Conservation (phyloP, 2,797 vertebrate genomes). For the Enteromius unitaeniatus region DNA sequence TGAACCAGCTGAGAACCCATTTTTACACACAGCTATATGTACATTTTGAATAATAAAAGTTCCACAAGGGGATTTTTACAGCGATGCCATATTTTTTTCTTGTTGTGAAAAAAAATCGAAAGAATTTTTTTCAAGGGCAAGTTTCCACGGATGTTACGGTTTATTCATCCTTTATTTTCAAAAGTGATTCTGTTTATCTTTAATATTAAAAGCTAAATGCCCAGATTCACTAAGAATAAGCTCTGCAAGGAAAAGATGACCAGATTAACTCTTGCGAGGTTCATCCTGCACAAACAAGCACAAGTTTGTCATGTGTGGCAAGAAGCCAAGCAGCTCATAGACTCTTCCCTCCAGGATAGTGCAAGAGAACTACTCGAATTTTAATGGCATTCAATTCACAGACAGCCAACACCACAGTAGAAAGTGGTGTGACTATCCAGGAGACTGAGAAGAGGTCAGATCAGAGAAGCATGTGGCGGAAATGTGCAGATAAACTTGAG, state of each 20-base stretch:
- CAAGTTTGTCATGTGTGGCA: constrained; percentile 14
- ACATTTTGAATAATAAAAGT: neutral
- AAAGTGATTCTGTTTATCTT: neutral
- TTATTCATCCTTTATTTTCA: neutral
- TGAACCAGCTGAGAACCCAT: neutral
- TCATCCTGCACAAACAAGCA: neutral
- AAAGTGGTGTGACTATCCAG: constrained; percentile 26
- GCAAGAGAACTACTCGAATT: constrained; percentile 7
- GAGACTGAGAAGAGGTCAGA: constrained; percentile 23
- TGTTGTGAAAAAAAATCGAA: too few species aligned
- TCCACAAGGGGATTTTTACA: neutral
- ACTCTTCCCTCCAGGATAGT: neutral
- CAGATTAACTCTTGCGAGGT: neutral
- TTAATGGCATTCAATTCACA: constrained; percentile 20
- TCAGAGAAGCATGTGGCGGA: neutral
- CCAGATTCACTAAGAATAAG: neutral
- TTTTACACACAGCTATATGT: neutral
- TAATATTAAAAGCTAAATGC: too few species aligned
- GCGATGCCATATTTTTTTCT: too few species aligned
- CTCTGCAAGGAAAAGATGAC: neutral
- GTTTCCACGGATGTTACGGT: neutral
- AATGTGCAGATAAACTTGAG: neutral
- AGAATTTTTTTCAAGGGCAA: too few species aligned
- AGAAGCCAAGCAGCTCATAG: neutral
- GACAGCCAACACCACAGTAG: constrained; percentile 17